Evolutionary conservation across 2,888 invertebrate genomes (phyloP).

Genomic region (Amitus sp.): DNA sequence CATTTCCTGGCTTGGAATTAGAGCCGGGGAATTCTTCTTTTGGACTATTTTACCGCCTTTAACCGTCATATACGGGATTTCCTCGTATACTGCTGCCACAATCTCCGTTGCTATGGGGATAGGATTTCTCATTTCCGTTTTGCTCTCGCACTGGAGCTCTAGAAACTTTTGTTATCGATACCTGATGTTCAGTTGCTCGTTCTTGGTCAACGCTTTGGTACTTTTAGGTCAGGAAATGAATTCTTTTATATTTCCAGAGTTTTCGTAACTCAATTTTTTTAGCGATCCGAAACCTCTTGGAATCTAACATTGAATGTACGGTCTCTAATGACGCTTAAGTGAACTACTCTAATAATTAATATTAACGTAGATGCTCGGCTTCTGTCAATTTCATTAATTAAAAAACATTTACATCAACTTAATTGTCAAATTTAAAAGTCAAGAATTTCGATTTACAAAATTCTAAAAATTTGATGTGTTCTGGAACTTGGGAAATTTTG

Average conservation of each 20-base stretch:
- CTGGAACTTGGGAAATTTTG: too few relatives aligned
- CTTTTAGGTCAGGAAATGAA: constrained; percentile 19
- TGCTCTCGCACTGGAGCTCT: constrained; percentile 27
- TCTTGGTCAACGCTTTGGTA: constrained; percentile 18
- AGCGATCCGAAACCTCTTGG: too few relatives aligned
- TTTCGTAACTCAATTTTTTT: too few relatives aligned
- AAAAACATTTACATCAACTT: too few relatives aligned
- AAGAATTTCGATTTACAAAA: too few relatives aligned
- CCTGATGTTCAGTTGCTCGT: constrained; percentile 16
- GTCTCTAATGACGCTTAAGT: too few relatives aligned
- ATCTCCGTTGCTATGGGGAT: constrained; percentile 20
- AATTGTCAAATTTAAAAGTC: too few relatives aligned
- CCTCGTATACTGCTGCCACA: constrained; percentile 19
- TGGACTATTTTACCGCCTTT: constrained; percentile 33
- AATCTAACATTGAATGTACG: too few relatives aligned
- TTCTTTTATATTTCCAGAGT: not conserved
- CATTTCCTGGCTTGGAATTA: constrained; percentile 16
- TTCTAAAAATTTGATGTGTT: too few relatives aligned
- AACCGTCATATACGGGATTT: constrained; percentile 10
- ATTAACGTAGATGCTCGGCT: too few relatives aligned
- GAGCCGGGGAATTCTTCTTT: constrained; percentile 24
- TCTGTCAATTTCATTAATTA: too few relatives aligned
- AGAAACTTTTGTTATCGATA: constrained; percentile 8
- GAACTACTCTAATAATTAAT: too few relatives aligned
- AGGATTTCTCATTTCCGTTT: constrained; percentile 18